phyloP scores from a whole-genome alignment of 2,797 vertebrate species.

The Linurgus olivaceus region DNA sequence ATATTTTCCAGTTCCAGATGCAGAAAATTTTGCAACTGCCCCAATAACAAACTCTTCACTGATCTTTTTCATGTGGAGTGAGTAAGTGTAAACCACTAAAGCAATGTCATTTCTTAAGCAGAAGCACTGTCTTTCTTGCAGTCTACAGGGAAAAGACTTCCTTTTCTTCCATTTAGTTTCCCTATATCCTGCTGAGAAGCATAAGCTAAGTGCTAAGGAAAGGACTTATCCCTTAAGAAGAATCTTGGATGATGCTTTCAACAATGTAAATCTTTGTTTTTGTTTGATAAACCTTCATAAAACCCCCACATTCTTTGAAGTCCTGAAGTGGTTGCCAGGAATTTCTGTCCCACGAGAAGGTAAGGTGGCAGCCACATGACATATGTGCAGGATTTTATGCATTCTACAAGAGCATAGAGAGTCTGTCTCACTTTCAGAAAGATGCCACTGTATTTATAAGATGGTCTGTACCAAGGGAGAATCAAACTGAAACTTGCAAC shows the following conservation, averaged over 20 bases:
- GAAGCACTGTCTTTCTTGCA: neutral
- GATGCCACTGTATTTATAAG: neutral
- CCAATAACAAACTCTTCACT: neutral
- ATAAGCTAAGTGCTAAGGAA: neutral
- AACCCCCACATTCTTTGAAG: neutral
- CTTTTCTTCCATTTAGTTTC: neutral
- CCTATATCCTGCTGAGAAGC: neutral
- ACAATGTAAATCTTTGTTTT: neutral
- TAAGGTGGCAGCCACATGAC: constrained; percentile 40
- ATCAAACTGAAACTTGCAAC: neutral
- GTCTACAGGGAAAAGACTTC: neutral
- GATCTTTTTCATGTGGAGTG: neutral
- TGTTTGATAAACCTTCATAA: neutral
- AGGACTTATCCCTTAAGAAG: neutral
- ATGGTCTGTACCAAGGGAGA: constrained; percentile 19
- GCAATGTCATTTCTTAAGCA: neutral
- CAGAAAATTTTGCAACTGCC: neutral
- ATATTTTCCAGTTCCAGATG: neutral
- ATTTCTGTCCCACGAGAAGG: neutral
- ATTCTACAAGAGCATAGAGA: constrained; percentile 4
- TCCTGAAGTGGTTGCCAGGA: constrained; percentile 9
- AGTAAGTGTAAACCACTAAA: neutral
- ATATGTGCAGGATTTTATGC: constrained; percentile 23
- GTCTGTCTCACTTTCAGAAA: constrained; percentile 20
- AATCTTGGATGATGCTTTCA: neutral